Conservation (phyloP, 2,888 invertebrate genomes). For the Lepas anatifera region DNA sequence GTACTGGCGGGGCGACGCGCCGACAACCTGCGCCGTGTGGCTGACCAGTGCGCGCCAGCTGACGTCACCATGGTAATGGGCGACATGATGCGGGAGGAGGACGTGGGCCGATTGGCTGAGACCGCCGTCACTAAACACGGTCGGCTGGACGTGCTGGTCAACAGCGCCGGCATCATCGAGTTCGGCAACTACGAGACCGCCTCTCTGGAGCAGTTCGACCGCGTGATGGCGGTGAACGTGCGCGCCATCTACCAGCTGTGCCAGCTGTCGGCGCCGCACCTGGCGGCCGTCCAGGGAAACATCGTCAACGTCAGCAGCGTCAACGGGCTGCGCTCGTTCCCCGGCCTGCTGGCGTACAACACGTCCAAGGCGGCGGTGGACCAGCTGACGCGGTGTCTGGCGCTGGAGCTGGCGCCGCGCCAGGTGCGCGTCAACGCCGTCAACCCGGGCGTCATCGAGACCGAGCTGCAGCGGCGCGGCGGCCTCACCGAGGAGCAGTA, state of each 20-base stretch:
- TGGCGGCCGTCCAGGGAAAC: constrained; percentile 34
- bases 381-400: constrained; percentile 42
- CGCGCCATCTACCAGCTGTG: constrained; percentile 47
- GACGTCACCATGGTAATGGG: constrained; percentile 20
- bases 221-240: constrained; percentile 40
- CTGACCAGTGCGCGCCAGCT: constrained; percentile 40
- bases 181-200: constrained; percentile 38
- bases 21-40: constrained; percentile 51
- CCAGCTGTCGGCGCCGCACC: constrained; percentile 43
- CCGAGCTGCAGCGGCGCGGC: constrained; percentile 72
- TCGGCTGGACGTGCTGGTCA: constrained; percentile 31
- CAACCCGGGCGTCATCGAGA: constrained; percentile 76
- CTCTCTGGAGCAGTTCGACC: constrained; percentile 38
- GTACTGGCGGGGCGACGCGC: constrained; percentile 56
- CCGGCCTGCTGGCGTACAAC: constrained; percentile 40
- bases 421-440: constrained; percentile 40
- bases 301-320: constrained; percentile 45
- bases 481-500: constrained; percentile 75
- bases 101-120: constrained; percentile 29
- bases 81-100: constrained; percentile 28
- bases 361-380: constrained; percentile 43
- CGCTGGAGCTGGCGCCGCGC: constrained; percentile 36
- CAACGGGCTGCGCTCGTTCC: constrained; percentile 47
- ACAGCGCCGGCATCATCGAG: constrained; percentile 41
- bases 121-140: constrained; percentile 29